These are phyloP conservation scores for Thysanoteuthis rhombus DNA, from an alignment of 2,888 invertebrate species.

Conservation along the genomic window DNA sequence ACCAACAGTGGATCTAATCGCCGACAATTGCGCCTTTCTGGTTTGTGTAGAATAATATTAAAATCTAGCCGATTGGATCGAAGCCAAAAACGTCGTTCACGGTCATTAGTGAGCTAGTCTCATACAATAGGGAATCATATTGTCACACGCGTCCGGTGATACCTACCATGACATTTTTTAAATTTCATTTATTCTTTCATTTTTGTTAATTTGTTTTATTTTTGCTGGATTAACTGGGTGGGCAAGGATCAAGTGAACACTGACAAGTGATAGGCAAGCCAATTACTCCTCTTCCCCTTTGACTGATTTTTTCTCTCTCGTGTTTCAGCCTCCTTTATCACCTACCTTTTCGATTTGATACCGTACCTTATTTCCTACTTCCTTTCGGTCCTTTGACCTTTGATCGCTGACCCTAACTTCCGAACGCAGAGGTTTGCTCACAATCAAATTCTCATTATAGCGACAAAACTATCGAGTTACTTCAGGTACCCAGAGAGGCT, in stretches of 20 bases:
- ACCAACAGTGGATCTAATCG: too few species aligned
- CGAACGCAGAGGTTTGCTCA: neutral
- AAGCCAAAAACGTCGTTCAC: too few species aligned
- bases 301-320: neutral
- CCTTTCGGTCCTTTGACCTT: neutral
- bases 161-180: too few species aligned
- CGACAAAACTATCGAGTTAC: neutral
- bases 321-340: neutral
- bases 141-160: too few species aligned
- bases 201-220: neutral
- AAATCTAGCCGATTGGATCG: too few species aligned
- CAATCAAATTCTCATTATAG: constrained; percentile 12
- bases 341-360: neutral
- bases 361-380: neutral
- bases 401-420: neutral
- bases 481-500: neutral
- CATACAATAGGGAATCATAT: too few species aligned
- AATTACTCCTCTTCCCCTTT: neutral
- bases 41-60: too few species aligned
- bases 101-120: too few species aligned
- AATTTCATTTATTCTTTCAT: neutral
- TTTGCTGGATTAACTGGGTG: neutral
- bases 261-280: neutral
- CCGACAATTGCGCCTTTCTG: too few species aligned
- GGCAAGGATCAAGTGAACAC: neutral